A percentile compares a stretch with the other conserved stretches of the same genome.
These are phyloP conservation scores for Alectura lathami DNA, from an alignment of 2,113 vertebrate species.

Conservation along the genomic window DNA sequence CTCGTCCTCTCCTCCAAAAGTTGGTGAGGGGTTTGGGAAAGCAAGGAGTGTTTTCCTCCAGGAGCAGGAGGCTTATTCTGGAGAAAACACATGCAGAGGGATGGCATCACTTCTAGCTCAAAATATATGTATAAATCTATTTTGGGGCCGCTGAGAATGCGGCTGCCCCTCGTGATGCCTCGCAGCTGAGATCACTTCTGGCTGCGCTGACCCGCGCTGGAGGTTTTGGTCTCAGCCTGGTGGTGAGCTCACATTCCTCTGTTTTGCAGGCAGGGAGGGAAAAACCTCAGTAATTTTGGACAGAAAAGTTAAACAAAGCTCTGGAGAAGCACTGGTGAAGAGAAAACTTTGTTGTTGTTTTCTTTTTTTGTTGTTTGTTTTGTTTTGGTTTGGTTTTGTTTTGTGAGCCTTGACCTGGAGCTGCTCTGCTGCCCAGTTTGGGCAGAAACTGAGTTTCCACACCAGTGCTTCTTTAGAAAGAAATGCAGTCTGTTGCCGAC, in stretches of 20 bases:
- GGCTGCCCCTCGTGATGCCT: conserved; percentile 50
- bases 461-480: neutral
- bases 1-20: neutral
- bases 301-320: neutral
- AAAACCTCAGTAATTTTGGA: neutral
- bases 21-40: neutral
- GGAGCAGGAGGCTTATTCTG: neutral
- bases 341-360: neutral
- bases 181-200: conserved; percentile 53
- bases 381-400: neutral
- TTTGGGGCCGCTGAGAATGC: conserved; percentile 40
- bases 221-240: neutral
- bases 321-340: neutral
- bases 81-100: neutral
- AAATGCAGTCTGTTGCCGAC: neutral
- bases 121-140: neutral
- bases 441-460: neutral
- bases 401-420: neutral
- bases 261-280: neutral
- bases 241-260: neutral
- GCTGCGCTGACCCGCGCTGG: conserved; percentile 16
- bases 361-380: too few species aligned
- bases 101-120: neutral
- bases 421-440: neutral
- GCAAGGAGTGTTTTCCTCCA: neutral